Evolutionary conservation across 2,888 invertebrate species (phyloP), one percentile per base, ranked within the genome.

Genomic region (Volucella inflata): DNA sequence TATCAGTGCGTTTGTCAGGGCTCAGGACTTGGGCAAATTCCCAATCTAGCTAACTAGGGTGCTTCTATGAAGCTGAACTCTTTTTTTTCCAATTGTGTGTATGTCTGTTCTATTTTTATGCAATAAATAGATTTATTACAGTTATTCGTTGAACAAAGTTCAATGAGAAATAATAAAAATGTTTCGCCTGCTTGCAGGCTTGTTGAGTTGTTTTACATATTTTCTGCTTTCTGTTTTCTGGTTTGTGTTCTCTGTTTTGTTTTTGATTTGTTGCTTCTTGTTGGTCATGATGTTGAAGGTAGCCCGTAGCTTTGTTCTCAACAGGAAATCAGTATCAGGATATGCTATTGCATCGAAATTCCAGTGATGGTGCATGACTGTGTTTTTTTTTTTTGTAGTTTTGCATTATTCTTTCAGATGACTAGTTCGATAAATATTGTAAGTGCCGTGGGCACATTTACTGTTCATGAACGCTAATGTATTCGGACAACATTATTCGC

Each of bases 71-170:
- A 59, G 30, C 36, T 12, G 38, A 21, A 42, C 6, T 40, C n/a
- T 50, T 42, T 64, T 12, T 30, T 10, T 30, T 30, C 6, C 30
- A 6, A 4, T 12, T 8, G 9, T 16, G 17, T 70, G 55, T 51
- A 17, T 67, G 36, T 72, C 30, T 62, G 57, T 6, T 30, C 30
- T 16, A 62, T 71, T 71, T 85, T 51, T 81, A 68, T n/a, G n/a
- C n/a, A n/a, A n/a, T 81, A 81, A 81, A 81, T 85, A 64, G 68
- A 81, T 85, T 85, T 81, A 81, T 81, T 77, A 81, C 80, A 76
- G 76, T 80, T 85, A 85, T 81, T 85, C 81, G 77, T 81, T 81
- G 68, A 77, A 38, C 50, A 76, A 80, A 81, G 80, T 81, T 81
- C 80, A 85, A 85, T 81, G 72, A 57, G n/a, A 67, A 70, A 78